A percentile compares a stretch with the other conserved stretches of the same genome.
Evolutionary conservation across 2,797 vertebrate genomes (phyloP).

Genomic region (Molothrus aeneus): DNA sequence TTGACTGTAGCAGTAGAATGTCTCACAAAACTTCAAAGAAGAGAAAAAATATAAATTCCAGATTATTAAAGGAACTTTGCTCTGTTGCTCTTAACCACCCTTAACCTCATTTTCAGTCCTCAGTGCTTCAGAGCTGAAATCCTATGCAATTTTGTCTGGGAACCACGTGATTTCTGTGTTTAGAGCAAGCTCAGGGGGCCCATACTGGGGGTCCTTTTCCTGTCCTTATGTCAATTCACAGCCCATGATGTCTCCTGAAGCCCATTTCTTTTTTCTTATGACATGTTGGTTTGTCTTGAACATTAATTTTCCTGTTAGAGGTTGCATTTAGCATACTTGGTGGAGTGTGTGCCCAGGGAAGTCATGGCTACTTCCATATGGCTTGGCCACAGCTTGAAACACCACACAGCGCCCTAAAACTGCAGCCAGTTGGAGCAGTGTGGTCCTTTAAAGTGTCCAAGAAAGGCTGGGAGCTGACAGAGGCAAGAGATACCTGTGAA

Average conservation of each 20-base stretch:
- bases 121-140: not conserved
- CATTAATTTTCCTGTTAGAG: not conserved
- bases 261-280: not conserved
- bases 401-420: not conserved
- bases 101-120: not conserved
- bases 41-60: not conserved
- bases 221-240: not conserved
- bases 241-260: not conserved
- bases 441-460: not conserved
- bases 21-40: not conserved
- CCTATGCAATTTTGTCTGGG: not conserved
- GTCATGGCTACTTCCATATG: not conserved
- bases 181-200: not conserved
- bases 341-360: not conserved
- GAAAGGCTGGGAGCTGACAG: not conserved
- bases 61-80: not conserved
- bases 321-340: not conserved
- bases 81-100: not conserved
- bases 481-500: not conserved
- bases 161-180: not conserved
- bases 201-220: not conserved
- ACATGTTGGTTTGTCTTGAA: not conserved
- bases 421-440: fast-evolving
- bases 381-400: not conserved
- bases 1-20: not conserved